phyloP scores from a whole-genome alignment of 1,140 invertebrate species.

The Orchestia grillus region DNA sequence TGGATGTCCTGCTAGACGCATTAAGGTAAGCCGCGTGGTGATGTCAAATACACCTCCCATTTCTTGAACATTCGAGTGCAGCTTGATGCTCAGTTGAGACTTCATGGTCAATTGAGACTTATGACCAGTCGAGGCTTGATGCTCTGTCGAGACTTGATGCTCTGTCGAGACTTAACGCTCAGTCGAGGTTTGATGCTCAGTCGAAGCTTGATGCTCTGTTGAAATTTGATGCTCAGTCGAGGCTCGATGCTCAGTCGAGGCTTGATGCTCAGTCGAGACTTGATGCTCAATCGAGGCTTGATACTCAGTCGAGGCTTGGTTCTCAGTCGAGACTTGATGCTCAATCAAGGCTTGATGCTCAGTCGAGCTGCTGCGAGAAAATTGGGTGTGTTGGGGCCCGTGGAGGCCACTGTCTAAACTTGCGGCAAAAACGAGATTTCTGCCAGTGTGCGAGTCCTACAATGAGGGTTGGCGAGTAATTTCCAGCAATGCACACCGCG shows the following conservation, averaged over 20 bases:
- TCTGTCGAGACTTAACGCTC: too few species aligned
- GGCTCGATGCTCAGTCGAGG: neutral
- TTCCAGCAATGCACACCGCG: neutral
- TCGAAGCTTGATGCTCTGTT: too few species aligned
- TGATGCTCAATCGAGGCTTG: too few species aligned
- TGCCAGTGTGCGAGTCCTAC: neutral
- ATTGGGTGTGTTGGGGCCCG: neutral
- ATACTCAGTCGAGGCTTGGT: neutral
- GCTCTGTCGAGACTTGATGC: neutral
- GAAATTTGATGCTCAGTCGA: neutral
- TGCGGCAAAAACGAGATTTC: neutral
- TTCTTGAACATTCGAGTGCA: neutral
- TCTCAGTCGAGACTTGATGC: neutral
- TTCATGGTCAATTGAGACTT: neutral
- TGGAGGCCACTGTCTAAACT: neutral
- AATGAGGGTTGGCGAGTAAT: neutral
- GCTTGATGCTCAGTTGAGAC: neutral
- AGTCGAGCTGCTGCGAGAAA: neutral
- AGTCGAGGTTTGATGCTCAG: neutral
- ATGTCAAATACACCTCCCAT: conserved; percentile 4
- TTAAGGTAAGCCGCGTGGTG: neutral
- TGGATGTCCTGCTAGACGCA: neutral
- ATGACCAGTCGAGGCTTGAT: neutral
- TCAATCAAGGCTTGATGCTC: neutral
- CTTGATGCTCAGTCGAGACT: neutral